phyloP scores from a whole-genome alignment of 2,888 invertebrate genomes.

The Hydraecia micacea region DNA sequence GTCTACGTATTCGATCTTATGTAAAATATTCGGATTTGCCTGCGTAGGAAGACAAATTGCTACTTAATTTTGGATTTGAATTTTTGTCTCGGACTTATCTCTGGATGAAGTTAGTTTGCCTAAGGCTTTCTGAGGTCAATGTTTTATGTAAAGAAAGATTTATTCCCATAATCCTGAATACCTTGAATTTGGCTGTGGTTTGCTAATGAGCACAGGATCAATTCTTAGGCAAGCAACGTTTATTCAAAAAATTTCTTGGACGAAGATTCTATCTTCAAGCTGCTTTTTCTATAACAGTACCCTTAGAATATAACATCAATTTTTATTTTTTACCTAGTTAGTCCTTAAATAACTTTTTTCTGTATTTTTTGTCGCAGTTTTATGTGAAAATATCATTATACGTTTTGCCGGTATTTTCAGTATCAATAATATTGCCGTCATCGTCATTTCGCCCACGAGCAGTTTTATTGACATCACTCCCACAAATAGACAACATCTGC shows the following conservation, averaged over 20 bases:
- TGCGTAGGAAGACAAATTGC: conserved; percentile 62
- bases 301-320: background rate
- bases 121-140: conserved; percentile 29
- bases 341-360: background rate
- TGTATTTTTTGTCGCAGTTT: background rate
- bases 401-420: background rate
- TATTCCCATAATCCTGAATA: conserved; percentile 8
- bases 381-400: background rate
- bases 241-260: background rate
- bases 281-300: background rate
- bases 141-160: conserved; percentile 27
- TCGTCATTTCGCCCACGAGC: background rate
- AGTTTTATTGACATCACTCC: background rate
- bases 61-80: conserved; percentile 59
- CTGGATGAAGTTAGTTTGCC: conserved; percentile 31
- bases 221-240: background rate
- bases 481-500: background rate
- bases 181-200: background rate
- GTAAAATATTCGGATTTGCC: conserved; percentile 61
- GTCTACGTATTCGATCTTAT: conserved; percentile 58
- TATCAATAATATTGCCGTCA: background rate
- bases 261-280: background rate
- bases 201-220: background rate
- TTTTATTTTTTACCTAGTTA: background rate
- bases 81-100: conserved; percentile 55